Evolutionary conservation across 2,797 vertebrate genomes (phyloP).

Genomic region (Enteromius paludinosus): DNA sequence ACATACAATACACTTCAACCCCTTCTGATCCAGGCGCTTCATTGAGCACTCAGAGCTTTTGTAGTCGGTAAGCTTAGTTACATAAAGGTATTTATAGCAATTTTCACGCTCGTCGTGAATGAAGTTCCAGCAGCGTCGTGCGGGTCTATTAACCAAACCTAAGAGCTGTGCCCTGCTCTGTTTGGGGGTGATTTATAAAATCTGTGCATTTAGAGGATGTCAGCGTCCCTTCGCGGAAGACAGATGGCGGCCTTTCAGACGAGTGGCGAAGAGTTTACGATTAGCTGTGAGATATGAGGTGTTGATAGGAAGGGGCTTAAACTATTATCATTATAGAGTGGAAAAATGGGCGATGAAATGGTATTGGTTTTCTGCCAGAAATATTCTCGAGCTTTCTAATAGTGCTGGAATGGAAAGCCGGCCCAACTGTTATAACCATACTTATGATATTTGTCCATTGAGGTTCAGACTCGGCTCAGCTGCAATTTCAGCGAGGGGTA

Average conservation of each 20-base stretch:
- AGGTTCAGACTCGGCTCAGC: slow-evolving; percentile 50
- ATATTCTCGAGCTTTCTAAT: slow-evolving; percentile 61
- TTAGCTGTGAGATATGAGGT: slow-evolving; percentile 60
- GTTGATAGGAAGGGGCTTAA: slow-evolving; percentile 57
- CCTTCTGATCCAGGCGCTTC: neutral
- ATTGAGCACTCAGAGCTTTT: slow-evolving; percentile 14
- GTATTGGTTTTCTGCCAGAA: slow-evolving; percentile 62
- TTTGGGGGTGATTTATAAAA: slow-evolving; percentile 60
- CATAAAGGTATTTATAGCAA: slow-evolving; percentile 25
- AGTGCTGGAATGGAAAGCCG: slow-evolving; percentile 57
- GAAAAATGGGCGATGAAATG: slow-evolving; percentile 55
- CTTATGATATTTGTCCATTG: slow-evolving; percentile 57
- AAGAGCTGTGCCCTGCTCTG: slow-evolving; percentile 7
- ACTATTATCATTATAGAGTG: slow-evolving; percentile 57
- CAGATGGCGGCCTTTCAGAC: slow-evolving; percentile 54
- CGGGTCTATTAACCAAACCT: slow-evolving; percentile 41
- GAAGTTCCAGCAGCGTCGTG: neutral
- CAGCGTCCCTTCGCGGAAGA: slow-evolving; percentile 48
- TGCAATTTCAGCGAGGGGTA: slow-evolving; percentile 44
- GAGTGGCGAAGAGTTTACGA: slow-evolving; percentile 47
- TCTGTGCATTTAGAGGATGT: slow-evolving; percentile 45
- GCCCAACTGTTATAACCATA: slow-evolving; percentile 50
- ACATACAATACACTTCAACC: slow-evolving; percentile 12
- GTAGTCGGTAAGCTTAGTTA: slow-evolving; percentile 18
- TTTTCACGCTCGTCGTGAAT: neutral